These are phyloP conservation scores for Haplochromis burtoni DNA, from an alignment of 2,113 vertebrate genomes.

Conservation along the genomic window DNA sequence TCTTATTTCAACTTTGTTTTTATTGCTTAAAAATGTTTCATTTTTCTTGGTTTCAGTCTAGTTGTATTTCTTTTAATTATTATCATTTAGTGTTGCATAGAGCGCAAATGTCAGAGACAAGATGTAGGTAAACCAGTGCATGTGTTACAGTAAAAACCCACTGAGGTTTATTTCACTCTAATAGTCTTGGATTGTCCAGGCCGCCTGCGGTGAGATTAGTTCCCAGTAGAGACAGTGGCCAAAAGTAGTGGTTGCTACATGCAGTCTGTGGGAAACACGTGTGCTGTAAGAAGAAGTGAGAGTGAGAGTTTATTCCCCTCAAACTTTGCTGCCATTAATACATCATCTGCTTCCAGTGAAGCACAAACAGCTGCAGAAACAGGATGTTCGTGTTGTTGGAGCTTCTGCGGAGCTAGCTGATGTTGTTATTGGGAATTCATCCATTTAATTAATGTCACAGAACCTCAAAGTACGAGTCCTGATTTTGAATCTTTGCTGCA, in stretches of 20 bases:
- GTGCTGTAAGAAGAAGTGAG: neutral
- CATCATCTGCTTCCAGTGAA: neutral
- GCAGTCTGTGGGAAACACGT: fast-evolving
- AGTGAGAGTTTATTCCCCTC: fast-evolving
- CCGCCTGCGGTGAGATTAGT: fast-evolving
- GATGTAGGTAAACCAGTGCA: fast-evolving
- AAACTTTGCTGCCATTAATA: fast-evolving
- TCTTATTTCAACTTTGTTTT: fast-evolving
- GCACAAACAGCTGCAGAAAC: neutral
- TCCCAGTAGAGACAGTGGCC: fast-evolving
- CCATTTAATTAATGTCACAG: fast-evolving
- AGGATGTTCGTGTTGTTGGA: fast-evolving
- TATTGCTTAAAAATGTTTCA: fast-evolving
- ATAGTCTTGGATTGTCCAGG: fast-evolving
- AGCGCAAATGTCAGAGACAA: fast-evolving
- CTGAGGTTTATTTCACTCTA: fast-evolving
- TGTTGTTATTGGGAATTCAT: fast-evolving
- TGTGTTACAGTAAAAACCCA: no score
- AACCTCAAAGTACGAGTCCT: fast-evolving
- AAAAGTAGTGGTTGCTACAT: neutral
- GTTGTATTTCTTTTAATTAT: fast-evolving
- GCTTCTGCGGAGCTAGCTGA: fast-evolving
- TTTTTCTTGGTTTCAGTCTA: fast-evolving
- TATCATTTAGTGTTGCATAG: fast-evolving
- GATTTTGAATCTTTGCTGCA: neutral